phyloP scores from a whole-genome alignment of 2,797 vertebrate species.

The Florisuga fusca region DNA sequence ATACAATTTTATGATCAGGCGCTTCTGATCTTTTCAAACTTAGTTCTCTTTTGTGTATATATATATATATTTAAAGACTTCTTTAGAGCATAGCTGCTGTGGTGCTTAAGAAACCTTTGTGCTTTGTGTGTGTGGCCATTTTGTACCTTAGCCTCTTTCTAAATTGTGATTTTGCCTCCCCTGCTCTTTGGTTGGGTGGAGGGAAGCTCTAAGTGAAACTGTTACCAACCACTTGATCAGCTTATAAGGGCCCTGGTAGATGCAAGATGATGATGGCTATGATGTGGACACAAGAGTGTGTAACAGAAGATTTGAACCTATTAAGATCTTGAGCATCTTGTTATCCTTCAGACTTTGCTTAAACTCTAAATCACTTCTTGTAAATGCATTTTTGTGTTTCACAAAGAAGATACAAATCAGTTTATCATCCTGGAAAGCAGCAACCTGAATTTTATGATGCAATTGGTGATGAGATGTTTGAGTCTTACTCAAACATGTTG shows the following conservation, averaged over 20 bases:
- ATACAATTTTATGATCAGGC: not conserved
- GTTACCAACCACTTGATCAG: not conserved
- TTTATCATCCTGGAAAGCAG: not conserved
- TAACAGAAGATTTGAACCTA: not conserved
- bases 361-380: not conserved
- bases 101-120: constrained; percentile 5
- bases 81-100: not conserved
- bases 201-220: not conserved
- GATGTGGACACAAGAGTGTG: not conserved
- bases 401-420: not conserved
- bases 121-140: not conserved
- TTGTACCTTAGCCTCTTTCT: not conserved
- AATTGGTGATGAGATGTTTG: not conserved
- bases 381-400: not conserved
- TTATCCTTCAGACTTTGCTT: not conserved
- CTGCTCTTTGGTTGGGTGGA: not conserved
- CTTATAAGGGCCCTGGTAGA: not conserved
- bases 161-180: not conserved
- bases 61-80: not conserved
- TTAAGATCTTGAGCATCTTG: not conserved
- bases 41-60: not conserved
- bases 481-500: not conserved
- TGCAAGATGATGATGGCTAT: not conserved
- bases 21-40: constrained; percentile 11
- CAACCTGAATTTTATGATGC: not conserved